Conservation (phyloP, 2,888 invertebrate genomes). For the Hirtodrosophila trivittata region DNA sequence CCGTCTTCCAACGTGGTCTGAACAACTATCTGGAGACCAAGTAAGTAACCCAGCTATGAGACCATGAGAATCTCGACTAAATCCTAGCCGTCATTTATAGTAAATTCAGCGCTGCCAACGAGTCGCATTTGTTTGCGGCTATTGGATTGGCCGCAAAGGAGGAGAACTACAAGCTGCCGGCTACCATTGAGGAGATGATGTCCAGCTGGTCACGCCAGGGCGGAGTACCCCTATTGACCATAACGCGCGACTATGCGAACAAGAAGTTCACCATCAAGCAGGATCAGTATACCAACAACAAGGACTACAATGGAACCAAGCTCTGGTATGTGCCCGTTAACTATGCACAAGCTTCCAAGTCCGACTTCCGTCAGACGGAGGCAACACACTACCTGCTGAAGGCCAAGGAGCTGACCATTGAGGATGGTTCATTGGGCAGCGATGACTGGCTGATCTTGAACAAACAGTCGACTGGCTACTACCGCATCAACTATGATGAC, state of each 20-base stretch:
- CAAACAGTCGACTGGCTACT: slow-evolving; percentile 84
- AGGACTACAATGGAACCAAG: slow-evolving; percentile 32
- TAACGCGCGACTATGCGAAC: slow-evolving; percentile 84
- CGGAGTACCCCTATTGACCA: slow-evolving; percentile 86
- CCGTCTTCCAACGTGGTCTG: slow-evolving; percentile 77
- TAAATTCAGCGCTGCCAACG: slow-evolving; percentile 69
- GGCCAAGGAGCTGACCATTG: slow-evolving; percentile 14
- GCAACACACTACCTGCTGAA: slow-evolving; percentile 73
- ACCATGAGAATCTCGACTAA: no score
- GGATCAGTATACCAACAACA: slow-evolving; percentile 66
- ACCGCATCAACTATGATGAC: slow-evolving; percentile 89
- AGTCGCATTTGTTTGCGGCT: slow-evolving; percentile 72
- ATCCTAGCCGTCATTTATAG: no score
- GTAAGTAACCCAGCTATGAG: no score
- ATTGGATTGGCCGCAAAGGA: slow-evolving; percentile 72
- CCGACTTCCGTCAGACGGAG: slow-evolving; percentile 79
- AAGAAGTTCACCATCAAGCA: slow-evolving; percentile 85
- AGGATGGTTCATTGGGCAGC: slow-evolving; percentile 20
- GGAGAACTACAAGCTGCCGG: slow-evolving; percentile 50
- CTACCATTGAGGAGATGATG: slow-evolving; percentile 86
- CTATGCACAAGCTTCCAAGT: slow-evolving; percentile 67
- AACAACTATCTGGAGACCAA: slow-evolving; percentile 77
- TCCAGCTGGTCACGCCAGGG: slow-evolving; percentile 86
- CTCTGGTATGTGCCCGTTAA: slow-evolving; percentile 82
- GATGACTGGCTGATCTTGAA: slow-evolving; percentile 82